Conservation (phyloP, 1,140 invertebrate species). For the Bombus confusus region DNA sequence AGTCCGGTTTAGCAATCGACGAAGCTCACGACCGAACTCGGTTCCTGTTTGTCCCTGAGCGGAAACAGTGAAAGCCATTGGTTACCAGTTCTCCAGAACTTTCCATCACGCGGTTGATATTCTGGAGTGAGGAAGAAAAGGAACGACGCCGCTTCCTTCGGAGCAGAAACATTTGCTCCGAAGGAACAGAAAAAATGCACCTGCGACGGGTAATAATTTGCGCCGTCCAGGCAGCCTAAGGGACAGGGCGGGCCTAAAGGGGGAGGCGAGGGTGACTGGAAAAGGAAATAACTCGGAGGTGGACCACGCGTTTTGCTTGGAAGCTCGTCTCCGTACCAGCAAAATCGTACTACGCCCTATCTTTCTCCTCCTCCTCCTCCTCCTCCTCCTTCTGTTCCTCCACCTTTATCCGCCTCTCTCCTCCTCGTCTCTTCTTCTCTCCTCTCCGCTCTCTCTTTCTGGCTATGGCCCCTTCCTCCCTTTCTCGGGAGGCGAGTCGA, state of each 20-base stretch:
- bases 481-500: slow-evolving; percentile 75
- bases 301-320: slow-evolving; percentile 77
- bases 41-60: too few species aligned
- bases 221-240: slow-evolving; percentile 73
- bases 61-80: background rate
- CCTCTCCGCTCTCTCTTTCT: slow-evolving; percentile 36
- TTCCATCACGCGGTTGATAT: slow-evolving; percentile 49
- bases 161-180: slow-evolving; percentile 3
- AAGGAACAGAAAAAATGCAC: slow-evolving; percentile 75
- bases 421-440: slow-evolving; percentile 28
- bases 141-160: slow-evolving; percentile 25
- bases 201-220: slow-evolving; percentile 80
- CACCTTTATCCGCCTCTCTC: slow-evolving; percentile 5
- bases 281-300: slow-evolving; percentile 79
- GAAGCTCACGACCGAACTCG: background rate
- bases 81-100: slow-evolving; percentile 1
- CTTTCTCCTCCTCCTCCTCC: slow-evolving; percentile 58
- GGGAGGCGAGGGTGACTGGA: slow-evolving; percentile 56
- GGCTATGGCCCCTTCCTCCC: slow-evolving; percentile 32
- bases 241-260: slow-evolving; percentile 10
- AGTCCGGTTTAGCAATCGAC: background rate
- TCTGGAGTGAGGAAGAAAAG: slow-evolving; percentile 18
- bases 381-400: slow-evolving; percentile 9
- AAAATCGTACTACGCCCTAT: slow-evolving; percentile 72
- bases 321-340: slow-evolving; percentile 76